Conservation (phyloP, 2,888 invertebrate genomes). For the Unio delphinus region DNA sequence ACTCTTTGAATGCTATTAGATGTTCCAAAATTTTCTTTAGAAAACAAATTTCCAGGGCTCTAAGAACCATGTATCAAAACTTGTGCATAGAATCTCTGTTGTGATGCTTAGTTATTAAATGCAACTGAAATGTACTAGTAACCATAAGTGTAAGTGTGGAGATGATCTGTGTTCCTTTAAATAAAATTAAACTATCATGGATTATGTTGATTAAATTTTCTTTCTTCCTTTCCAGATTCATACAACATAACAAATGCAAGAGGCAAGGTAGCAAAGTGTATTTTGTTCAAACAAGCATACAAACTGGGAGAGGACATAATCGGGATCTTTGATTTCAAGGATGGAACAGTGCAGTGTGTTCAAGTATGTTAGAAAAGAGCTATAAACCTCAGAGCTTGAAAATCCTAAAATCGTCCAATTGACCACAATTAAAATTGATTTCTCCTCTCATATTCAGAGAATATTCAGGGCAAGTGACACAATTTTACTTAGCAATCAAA, state of each 20-base stretch:
- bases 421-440: not conserved
- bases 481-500: no score
- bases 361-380: conserved; percentile 76
- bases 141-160: not conserved
- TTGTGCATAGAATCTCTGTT: no score
- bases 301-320: conserved; percentile 98
- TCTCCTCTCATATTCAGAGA: not conserved
- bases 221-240: conserved; percentile 60
- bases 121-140: not conserved
- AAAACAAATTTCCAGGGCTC: no score
- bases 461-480: no score
- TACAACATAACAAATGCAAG: conserved; percentile 78
- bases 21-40: no score
- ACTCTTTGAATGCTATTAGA: no score
- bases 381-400: not conserved
- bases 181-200: not conserved
- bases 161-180: not conserved
- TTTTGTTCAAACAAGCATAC: conserved; percentile 94
- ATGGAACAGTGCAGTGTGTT: conserved; percentile 90
- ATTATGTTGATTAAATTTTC: not conserved
- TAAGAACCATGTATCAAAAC: no score
- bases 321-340: conserved; percentile 94
- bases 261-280: conserved; percentile 94
- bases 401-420: not conserved
- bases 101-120: no score